Evolutionary conservation across 2,797 vertebrate genomes (phyloP).

Genomic region (Fistularia commersonii): DNA sequence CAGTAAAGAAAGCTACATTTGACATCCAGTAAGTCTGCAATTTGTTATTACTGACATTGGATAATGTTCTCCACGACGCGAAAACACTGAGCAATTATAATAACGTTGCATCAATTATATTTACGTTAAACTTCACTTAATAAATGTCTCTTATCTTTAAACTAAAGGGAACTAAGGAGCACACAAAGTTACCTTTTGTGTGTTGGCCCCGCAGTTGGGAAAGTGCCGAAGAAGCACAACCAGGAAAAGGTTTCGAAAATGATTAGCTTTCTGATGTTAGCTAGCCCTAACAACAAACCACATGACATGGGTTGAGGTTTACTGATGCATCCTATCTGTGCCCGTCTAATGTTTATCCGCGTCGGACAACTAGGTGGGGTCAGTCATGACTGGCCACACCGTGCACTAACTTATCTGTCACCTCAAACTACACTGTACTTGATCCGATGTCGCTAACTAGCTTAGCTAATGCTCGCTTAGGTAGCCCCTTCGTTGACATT

Average conservation of each 20-base stretch:
- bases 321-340: too few relatives aligned
- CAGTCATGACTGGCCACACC: background rate
- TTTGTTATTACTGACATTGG: background rate
- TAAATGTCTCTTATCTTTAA: too few relatives aligned
- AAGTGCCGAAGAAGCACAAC: slow-evolving; percentile 34
- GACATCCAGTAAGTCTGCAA: background rate
- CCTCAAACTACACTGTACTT: slow-evolving; percentile 25
- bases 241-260: slow-evolving; percentile 59
- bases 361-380: too few relatives aligned
- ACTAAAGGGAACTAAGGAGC: too few relatives aligned
- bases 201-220: background rate
- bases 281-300: slow-evolving; percentile 49
- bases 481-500: slow-evolving; percentile 59
- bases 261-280: slow-evolving; percentile 44
- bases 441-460: slow-evolving; percentile 30
- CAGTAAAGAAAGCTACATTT: background rate
- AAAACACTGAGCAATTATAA: too few relatives aligned
- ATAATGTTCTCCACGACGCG: background rate
- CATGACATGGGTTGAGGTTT: background rate
- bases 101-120: too few relatives aligned
- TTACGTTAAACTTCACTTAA: too few relatives aligned
- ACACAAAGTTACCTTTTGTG: background rate
- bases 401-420: background rate
- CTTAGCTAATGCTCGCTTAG: slow-evolving; percentile 33
- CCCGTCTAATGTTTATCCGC: too few relatives aligned